Evolutionary conservation across 2,888 invertebrate genomes (phyloP), one percentile per base, ranked within the genome.

Genomic region (Eulithis testata): DNA sequence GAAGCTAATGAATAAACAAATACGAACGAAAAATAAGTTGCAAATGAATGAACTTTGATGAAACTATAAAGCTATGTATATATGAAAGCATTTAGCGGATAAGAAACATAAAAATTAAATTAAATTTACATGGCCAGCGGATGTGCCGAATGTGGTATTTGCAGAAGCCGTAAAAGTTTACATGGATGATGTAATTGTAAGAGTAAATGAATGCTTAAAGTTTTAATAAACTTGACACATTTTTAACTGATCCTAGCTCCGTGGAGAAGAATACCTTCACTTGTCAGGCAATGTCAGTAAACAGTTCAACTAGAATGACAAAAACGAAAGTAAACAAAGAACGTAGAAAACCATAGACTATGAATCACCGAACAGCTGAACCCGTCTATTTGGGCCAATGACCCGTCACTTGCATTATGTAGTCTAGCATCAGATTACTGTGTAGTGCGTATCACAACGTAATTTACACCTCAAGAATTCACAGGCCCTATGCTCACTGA

Each of bases 351-450:
- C 65, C 74, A 76, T 75, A 76, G 69, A 73, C 70, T 56, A 75
- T 79, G 77, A 81, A 68, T 79, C 76, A 68, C 65, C 60, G 57
- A 68, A 73, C 70, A 72, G 69, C 50, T 66, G 62, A 72, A 76
- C 57, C 74, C 79, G 76, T 79, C 80, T 74, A 88, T 89, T 85
- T 88, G 77, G 88, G 87, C 71, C 88, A 76, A 77, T 80, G 88
- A 88, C 87, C 88, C 76, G 79, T 66, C 77, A 71, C 79, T 88
- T 88, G 79, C 87, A 83, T 86, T 86, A 87, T 80, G 73, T 74
- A 71, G 72, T 69, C 76, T 74, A 78, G 73, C 72, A 67, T 81
- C 72, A 76, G 76, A 81, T 84, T 78, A 81, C 63, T 60, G 21
- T 21, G 21, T 21, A 21, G 21, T 21, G 21, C 77, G 66, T 66